Conservation (phyloP, 2,888 invertebrate species). For the Megaustenia siamemsis region DNA sequence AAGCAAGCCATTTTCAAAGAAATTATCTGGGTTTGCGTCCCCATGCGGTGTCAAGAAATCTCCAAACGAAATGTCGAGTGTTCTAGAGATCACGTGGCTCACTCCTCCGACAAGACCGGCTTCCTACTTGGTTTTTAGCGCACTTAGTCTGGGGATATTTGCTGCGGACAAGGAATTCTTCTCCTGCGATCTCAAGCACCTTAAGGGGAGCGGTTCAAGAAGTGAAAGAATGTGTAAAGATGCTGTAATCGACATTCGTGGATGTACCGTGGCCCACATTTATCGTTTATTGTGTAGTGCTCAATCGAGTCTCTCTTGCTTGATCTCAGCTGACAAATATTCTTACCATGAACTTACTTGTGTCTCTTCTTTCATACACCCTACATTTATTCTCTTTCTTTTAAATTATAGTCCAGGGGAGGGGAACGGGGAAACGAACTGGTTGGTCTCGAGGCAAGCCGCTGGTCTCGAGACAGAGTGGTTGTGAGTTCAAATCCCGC, state of each 20-base stretch:
- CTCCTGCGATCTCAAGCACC: neutral
- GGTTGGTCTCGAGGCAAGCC: no score
- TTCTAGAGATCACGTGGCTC: conserved; percentile 42
- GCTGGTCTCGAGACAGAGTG: no score
- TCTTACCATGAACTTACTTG: no score
- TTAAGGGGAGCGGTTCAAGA: neutral
- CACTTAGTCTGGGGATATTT: conserved; percentile 27
- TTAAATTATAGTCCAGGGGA: no score
- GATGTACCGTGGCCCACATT: no score
- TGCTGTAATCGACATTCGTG: neutral
- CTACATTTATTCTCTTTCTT: no score
- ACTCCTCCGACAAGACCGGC: neutral
- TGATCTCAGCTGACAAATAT: no score
- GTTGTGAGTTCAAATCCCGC: no score
- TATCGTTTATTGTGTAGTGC: no score
- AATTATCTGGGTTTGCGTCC: conserved; percentile 39
- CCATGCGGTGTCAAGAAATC: conserved; percentile 38
- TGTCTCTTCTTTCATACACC: no score
- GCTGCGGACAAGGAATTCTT: conserved; percentile 17
- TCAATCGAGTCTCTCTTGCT: no score
- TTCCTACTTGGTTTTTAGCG: neutral
- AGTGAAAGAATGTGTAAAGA: neutral
- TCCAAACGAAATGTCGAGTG: conserved; percentile 32
- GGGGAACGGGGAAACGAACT: no score
- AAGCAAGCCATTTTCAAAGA: conserved; percentile 37